Conservation (phyloP, 2,888 invertebrate genomes). For the Pollenia amentaria region DNA sequence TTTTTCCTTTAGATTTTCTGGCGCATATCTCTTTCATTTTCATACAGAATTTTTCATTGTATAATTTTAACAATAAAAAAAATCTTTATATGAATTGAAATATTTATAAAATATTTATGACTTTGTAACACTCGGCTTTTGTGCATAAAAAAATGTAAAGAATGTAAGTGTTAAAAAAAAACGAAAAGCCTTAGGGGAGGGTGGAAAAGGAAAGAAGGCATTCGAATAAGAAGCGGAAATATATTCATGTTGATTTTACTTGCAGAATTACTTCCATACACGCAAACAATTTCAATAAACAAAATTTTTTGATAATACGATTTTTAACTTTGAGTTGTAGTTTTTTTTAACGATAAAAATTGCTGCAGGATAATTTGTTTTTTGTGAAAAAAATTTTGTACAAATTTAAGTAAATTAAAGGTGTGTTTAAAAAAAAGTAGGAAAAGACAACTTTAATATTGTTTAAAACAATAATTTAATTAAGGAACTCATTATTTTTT, state of each 20-base stretch:
- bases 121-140: conserved; percentile 14
- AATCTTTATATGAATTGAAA: conserved; percentile 19
- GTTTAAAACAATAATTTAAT: too few relatives aligned
- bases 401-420: too few relatives aligned
- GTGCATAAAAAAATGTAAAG: not conserved
- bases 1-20: not conserved
- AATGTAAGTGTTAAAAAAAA: not conserved
- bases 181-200: not conserved
- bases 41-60: not conserved
- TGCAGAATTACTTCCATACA: conserved; percentile 24
- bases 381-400: too few relatives aligned
- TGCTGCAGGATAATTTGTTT: too few relatives aligned
- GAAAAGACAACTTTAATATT: too few relatives aligned
- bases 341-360: too few relatives aligned
- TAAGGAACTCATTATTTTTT: too few relatives aligned
- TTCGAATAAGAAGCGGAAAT: conserved; percentile 25
- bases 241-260: conserved; percentile 8
- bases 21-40: not conserved
- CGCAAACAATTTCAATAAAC: conserved; percentile 1
- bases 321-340: not conserved
- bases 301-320: not conserved
- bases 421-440: too few relatives aligned
- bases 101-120: conserved; percentile 3
- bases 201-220: not conserved
- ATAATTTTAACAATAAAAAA: not conserved